These are phyloP conservation scores for Hymenochirus boettgeri DNA, from an alignment of 2,113 vertebrate species.

Conservation along the genomic window DNA sequence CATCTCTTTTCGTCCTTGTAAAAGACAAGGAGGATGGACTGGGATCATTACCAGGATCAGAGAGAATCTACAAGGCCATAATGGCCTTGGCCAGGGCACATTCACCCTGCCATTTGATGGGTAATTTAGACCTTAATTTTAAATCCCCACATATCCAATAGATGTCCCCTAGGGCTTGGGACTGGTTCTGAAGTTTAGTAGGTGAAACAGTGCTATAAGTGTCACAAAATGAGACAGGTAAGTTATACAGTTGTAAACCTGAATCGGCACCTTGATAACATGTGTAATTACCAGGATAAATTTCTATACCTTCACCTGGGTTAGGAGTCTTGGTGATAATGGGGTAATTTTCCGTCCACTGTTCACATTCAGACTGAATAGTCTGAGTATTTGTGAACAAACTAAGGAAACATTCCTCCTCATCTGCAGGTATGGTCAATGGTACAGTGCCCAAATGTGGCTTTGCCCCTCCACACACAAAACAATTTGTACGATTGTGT, in stretches of 20 bases:
- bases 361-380: not conserved
- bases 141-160: not conserved
- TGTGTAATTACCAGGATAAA: not conserved
- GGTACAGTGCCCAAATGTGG: not conserved
- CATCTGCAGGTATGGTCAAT: not conserved
- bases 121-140: not conserved
- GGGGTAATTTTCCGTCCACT: not conserved
- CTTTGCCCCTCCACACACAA: too few species aligned
- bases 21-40: too few species aligned
- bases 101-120: not conserved
- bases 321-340: too few species aligned
- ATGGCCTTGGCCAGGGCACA: not conserved
- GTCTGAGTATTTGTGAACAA: not conserved
- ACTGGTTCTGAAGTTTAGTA: too few species aligned
- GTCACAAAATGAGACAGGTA: not conserved
- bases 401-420: not conserved
- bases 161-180: not conserved
- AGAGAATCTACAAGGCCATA: not conserved
- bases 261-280: not conserved
- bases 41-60: not conserved
- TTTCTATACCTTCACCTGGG: not conserved
- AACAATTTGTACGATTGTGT: too few species aligned
- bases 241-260: not conserved
- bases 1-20: too few species aligned
- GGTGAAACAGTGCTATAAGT: too few species aligned